These are phyloP conservation scores for Anhinga rufa DNA, from an alignment of 2,113 vertebrate genomes.

Conservation along the genomic window DNA sequence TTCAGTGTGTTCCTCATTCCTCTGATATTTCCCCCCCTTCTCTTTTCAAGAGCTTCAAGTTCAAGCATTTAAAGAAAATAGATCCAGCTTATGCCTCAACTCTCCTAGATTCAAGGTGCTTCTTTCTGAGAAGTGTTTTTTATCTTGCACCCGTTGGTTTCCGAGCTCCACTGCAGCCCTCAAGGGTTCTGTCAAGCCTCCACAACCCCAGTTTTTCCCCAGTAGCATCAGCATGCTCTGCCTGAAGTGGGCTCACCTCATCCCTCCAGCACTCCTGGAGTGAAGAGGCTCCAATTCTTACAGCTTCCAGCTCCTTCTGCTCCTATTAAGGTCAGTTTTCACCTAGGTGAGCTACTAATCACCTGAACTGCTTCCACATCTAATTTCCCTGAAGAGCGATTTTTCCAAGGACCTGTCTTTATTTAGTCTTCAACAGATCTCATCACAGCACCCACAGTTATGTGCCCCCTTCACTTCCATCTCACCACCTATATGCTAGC, in stretches of 20 bases:
- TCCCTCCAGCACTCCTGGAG: neutral
- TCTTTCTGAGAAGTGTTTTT: neutral
- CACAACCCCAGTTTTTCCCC: neutral
- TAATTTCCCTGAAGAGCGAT: neutral
- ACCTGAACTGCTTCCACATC: neutral
- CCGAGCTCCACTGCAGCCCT: neutral
- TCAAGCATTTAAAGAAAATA: neutral
- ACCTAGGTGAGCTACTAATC: neutral
- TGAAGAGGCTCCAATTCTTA: neutral
- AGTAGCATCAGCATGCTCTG: neutral
- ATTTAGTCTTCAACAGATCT: neutral
- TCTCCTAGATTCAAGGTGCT: neutral
- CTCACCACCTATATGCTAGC: rapidly evolving
- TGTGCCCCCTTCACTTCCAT: neutral
- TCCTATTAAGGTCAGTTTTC: neutral
- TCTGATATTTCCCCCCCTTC: neutral
- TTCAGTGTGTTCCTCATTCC: neutral
- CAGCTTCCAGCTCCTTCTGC: neutral
- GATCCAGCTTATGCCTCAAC: neutral
- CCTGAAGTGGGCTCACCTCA: neutral
- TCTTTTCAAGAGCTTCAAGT: neutral
- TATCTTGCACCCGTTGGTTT: neutral
- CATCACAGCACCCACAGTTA: neutral
- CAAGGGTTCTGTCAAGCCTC: neutral
- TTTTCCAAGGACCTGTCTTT: neutral